These are phyloP conservation scores for Gari tellinella DNA, from an alignment of 2,888 invertebrate species.

Conservation along the genomic window DNA sequence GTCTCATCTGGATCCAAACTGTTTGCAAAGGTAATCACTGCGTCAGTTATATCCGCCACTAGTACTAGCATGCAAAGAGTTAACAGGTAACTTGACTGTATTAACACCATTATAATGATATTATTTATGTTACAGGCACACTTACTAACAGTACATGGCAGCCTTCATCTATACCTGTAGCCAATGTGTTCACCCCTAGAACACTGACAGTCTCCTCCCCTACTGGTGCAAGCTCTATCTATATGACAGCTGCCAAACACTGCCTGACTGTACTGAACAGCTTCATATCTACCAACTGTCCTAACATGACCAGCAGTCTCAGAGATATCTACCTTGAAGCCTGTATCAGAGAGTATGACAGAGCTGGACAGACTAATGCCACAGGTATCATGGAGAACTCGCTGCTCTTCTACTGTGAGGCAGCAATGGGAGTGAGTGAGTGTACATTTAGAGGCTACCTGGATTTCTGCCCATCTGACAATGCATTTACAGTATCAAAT, in stretches of 20 bases:
- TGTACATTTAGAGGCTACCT: slow-evolving; percentile 67
- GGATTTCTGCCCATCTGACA: slow-evolving; percentile 62
- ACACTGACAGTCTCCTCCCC: slow-evolving; percentile 25
- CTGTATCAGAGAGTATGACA: slow-evolving; percentile 62
- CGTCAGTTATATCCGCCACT: too few relatives aligned
- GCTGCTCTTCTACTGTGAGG: slow-evolving; percentile 69
- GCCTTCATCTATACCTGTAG: slow-evolving; percentile 59
- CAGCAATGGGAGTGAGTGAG: slow-evolving; percentile 56
- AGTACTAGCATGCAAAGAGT: too few relatives aligned
- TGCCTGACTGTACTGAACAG: slow-evolving; percentile 42
- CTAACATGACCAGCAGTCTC: slow-evolving; percentile 39
- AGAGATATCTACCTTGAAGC: slow-evolving; percentile 66
- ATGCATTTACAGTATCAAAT: not conserved
- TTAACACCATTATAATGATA: not conserved
- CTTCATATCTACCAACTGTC: slow-evolving; percentile 43
- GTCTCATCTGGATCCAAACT: too few relatives aligned
- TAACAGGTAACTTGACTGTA: too few relatives aligned
- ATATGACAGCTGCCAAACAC: slow-evolving; percentile 29
- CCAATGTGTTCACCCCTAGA: slow-evolving; percentile 35
- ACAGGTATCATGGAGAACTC: slow-evolving; percentile 39
- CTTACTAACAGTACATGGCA: slow-evolving; percentile 45
- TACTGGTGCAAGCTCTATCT: slow-evolving; percentile 17
- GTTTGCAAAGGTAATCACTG: too few relatives aligned
- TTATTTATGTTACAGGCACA: slow-evolving; percentile 24
- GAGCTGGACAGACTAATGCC: slow-evolving; percentile 44